These are phyloP conservation scores for Taphrorychus bicolor DNA, from an alignment of 2,888 invertebrate genomes.

Conservation along the genomic window DNA sequence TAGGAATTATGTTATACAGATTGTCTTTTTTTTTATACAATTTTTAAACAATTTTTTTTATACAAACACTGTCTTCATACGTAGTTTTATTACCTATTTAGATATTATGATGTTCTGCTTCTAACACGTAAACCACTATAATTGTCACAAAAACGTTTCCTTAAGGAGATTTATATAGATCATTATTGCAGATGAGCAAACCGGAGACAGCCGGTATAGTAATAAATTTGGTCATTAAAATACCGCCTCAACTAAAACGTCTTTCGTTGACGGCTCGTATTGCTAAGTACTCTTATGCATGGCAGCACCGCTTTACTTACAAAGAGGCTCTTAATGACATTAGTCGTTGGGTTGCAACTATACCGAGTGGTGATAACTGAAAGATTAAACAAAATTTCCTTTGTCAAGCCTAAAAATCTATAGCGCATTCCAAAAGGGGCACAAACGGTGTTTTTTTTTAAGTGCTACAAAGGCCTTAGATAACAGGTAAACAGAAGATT, in stretches of 20 bases:
- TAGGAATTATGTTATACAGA: background rate
- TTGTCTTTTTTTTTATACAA: too few species aligned
- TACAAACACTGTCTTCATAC: background rate
- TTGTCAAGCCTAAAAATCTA: background rate
- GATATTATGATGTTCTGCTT: too few species aligned
- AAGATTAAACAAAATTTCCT: conserved; percentile 24
- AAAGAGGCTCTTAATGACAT: conserved; percentile 26
- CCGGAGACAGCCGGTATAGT: background rate
- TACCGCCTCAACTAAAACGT: conserved; percentile 11
- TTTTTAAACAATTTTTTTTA: too few species aligned
- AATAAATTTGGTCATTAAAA: conserved; percentile 7
- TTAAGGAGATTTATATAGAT: too few species aligned
- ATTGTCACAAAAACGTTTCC: too few species aligned
- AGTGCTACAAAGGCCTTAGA: too few species aligned
- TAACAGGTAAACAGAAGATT: too few species aligned
- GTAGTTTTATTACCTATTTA: background rate
- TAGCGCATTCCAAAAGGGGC: background rate
- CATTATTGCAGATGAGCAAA: too few species aligned
- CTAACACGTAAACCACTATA: too few species aligned
- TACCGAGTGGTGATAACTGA: conserved; percentile 21
- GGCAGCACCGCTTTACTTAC: conserved; percentile 17
- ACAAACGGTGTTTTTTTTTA: background rate
- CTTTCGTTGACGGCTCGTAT: conserved; percentile 31
- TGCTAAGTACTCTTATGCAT: conserved; percentile 28
- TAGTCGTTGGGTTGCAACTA: conserved; percentile 18